Evolutionary conservation across 2,113 vertebrate genomes (phyloP).

Genomic region (Macquaria ambigua): DNA sequence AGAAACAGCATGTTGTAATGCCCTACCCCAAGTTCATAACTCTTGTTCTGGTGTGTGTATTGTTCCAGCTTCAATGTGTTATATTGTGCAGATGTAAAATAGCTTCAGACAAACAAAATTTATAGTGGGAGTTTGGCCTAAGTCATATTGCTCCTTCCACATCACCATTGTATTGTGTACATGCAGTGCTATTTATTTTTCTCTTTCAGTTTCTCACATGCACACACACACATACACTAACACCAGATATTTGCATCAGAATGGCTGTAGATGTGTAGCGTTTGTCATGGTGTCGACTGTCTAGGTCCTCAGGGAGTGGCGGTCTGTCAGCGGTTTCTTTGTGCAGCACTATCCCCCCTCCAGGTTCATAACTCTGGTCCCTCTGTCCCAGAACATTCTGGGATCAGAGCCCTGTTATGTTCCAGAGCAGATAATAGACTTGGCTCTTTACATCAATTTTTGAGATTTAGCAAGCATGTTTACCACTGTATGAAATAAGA

Average conservation of each 20-base stretch:
- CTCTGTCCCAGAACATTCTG: conserved; percentile 37
- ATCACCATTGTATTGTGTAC: not conserved
- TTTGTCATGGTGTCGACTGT: conserved; percentile 45
- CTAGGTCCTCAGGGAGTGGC: conserved; percentile 39
- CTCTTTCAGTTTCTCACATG: not conserved
- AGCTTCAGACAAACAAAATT: not conserved
- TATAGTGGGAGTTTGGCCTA: not conserved
- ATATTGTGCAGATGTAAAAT: not conserved
- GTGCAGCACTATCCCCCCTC: conserved; percentile 29
- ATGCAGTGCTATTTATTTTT: conserved; percentile 4
- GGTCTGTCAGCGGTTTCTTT: conserved; percentile 63
- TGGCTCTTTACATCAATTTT: conserved; percentile 16
- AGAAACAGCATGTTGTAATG: not conserved
- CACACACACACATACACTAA: not conserved
- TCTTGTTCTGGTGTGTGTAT: not conserved
- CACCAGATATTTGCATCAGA: conserved; percentile 48
- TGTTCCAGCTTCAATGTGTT: not conserved
- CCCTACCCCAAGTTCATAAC: not conserved
- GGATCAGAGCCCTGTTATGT: conserved; percentile 45
- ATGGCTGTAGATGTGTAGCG: conserved; percentile 34
- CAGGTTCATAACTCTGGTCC: conserved; percentile 44
- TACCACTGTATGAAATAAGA: conserved; percentile 15
- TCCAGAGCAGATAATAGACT: conserved; percentile 22
- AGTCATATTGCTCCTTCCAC: not conserved
- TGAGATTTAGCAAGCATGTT: conserved; percentile 17